Base-by-base conservation (phyloP, 64 coral and sea anemone species). In the Orbicella faveolata region DNA sequence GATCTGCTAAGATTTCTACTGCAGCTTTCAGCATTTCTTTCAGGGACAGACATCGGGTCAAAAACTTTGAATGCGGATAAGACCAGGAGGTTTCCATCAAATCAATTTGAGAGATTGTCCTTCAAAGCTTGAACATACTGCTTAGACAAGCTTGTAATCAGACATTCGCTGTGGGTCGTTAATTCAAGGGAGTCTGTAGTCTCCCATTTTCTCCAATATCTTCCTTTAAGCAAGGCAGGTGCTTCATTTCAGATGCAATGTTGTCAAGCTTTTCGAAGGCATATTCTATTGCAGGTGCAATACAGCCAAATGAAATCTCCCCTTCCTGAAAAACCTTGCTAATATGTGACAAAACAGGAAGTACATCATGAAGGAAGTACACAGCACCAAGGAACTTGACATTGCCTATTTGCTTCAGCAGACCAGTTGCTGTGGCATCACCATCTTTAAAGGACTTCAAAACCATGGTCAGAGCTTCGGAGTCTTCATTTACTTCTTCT, bases 261-360 rank as follows among this genome's bases (percentile, higher is more conserved):
- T 65, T 73, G 33, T 37, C 34, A 52, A 90, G 88, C n/a, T 80
- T 10, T 79, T 90, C 76, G 87, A 7, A 16, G 23, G 90, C 87
- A 39, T 48, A 92, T 20, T 92, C 23, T 52, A 87, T 79, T 84
- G 82, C 73, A 67, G 83, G 90, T 6, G 84, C 70, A 78, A 92
- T 87, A 21, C 82, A 81, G 63, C 82, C 61, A 68, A 92, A 88
- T 73, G 65, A 88, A 30, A 88, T 76, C 12, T 86, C 87, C 34
- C 91, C 84, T 88, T 63, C 25, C 66, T 93, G 91, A 80, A 93
- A 88, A 30, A 76, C 63, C 74, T 76, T 93, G 39, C 84, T 93
- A 75, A 88, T 67, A 73, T 88, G 91, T 35, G 84, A 72, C 79
- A 93, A 77, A 87, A 63, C 67, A 7, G 76, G 91, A 34, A 88